Conservation (phyloP, 2,113 vertebrate genomes). For the Alligator sinensis region DNA sequence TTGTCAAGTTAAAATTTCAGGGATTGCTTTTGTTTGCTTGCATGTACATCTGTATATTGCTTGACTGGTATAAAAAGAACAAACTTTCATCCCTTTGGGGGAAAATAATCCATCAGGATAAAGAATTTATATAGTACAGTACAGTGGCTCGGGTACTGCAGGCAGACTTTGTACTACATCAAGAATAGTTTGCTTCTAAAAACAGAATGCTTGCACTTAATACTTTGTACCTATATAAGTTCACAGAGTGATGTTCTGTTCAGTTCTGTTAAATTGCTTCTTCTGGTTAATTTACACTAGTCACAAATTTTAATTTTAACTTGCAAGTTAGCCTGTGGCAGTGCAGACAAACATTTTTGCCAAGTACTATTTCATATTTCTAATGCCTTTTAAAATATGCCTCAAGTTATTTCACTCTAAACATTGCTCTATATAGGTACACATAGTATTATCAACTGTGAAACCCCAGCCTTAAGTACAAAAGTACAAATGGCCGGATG, state of each 20-base stretch:
- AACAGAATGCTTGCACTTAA: not conserved
- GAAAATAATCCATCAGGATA: not conserved
- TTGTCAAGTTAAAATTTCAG: not conserved
- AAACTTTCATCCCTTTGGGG: not conserved
- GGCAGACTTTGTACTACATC: not conserved
- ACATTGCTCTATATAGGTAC: not conserved
- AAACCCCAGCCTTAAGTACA: not conserved
- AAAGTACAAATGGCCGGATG: rapidly evolving
- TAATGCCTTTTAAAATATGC: not conserved
- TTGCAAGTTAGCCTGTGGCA: not conserved
- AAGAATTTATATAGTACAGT: not conserved
- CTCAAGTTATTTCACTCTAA: not conserved
- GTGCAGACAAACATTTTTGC: not conserved
- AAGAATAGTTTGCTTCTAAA: not conserved
- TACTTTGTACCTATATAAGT: too few species aligned
- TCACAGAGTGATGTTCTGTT: not conserved
- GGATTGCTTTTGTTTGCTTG: not conserved
- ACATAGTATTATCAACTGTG: not conserved
- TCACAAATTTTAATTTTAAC: not conserved
- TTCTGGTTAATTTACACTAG: not conserved
- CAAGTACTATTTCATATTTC: not conserved
- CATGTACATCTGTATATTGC: too few species aligned
- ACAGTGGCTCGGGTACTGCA: not conserved
- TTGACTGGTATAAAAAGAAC: too few species aligned
- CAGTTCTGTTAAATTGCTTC: not conserved